Base-by-base conservation (phyloP, 30 jellyfish, hydroid and myxozoan genomes). In the Chrysaora quinquecirrha region DNA sequence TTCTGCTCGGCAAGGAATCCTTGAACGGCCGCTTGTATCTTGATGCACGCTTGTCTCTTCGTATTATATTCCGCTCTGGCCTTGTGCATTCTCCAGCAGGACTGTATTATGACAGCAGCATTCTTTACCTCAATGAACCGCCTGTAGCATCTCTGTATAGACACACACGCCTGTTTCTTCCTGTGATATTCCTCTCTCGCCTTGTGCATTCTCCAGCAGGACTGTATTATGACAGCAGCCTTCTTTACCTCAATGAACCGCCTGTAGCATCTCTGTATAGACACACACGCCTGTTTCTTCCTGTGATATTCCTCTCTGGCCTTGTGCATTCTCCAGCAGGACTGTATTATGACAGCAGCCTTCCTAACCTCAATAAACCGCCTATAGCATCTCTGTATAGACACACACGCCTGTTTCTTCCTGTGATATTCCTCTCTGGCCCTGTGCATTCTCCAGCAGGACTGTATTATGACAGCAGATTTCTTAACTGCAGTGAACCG, bases 181-280 rank as follows among this genome's bases (percentile, higher is more conserved):
- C n/a, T n/a, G n/a, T n/a, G n/a, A n/a, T n/a, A n/a, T n/a, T n/a
- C n/a, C n/a, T n/a, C n/a, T n/a, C n/a, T n/a, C n/a, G n/a, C n/a
- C n/a, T n/a, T n/a, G n/a, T n/a, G n/a, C n/a, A n/a, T n/a, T n/a
- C n/a, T n/a, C n/a, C n/a, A n/a, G n/a, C n/a, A n/a, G n/a, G n/a
- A n/a, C n/a, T n/a, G n/a, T n/a, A n/a, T n/a, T n/a, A n/a, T n/a
- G n/a, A n/a, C n/a, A n/a, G n/a, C n/a, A n/a, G n/a, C n/a, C n/a
- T n/a, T n/a, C n/a, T n/a, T n/a, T n/a, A n/a, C n/a, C n/a, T n/a
- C n/a, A n/a, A n/a, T n/a, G n/a, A n/a, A n/a, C n/a, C n/a, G n/a
- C n/a, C 96, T 84, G 3, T 71, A 1, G 1, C 4, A 29, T 1
- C 96, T 90, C 60, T 90, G 97, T 23, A 90, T 76, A 18, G 62